Evolutionary conservation across 1,140 invertebrate genomes (phyloP).

Genomic region (Pentalonia nigronervosa): DNA sequence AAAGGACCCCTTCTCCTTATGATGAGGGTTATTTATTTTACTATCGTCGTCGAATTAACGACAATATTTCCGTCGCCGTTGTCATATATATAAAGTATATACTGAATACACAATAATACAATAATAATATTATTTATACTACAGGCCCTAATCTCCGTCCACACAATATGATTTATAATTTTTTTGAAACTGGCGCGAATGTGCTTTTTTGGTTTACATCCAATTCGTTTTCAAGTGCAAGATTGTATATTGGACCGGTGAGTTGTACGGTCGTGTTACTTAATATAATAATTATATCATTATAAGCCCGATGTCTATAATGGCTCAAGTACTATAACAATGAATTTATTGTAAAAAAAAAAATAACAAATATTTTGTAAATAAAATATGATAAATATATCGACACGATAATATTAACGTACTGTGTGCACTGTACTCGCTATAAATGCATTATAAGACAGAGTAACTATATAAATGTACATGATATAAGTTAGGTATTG

Average conservation of each 20-base stretch:
- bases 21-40: slow-evolving; percentile 45
- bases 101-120: background rate
- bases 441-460: background rate
- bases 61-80: background rate
- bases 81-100: background rate
- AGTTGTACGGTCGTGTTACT: background rate
- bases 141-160: background rate
- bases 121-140: background rate
- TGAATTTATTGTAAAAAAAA: background rate
- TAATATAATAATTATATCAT: background rate
- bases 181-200: background rate
- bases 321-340: background rate
- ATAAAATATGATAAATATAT: background rate
- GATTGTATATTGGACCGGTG: background rate
- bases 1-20: background rate
- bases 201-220: background rate
- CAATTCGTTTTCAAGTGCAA: background rate
- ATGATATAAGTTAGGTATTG: background rate
- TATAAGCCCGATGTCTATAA: background rate
- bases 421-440: background rate
- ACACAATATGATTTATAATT: background rate
- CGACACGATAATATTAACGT: background rate
- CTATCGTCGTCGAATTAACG: slow-evolving; percentile 21
- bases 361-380: no score
- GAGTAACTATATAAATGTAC: background rate